These are phyloP conservation scores for Ophraella communa DNA, from an alignment of 2,888 invertebrate genomes.

Conservation along the genomic window DNA sequence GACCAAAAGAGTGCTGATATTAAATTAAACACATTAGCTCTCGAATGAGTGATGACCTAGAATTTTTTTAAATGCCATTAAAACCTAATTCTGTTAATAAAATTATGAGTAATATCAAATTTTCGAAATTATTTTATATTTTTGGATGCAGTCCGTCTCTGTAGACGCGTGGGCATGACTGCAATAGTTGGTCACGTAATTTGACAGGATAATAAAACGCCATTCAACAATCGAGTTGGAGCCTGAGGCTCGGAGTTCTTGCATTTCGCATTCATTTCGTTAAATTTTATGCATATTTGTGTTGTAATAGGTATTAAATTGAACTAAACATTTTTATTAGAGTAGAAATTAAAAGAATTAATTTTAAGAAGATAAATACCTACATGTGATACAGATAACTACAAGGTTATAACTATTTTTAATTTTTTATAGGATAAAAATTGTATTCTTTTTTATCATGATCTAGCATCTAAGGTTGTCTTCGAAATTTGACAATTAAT, in stretches of 20 bases:
- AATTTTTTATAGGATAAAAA: no score
- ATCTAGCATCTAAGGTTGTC: no score
- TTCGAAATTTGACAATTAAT: no score
- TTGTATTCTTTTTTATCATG: no score
- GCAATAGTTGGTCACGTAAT: slow-evolving; percentile 47
- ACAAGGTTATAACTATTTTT: no score
- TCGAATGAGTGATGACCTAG: no score
- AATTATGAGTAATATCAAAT: background rate
- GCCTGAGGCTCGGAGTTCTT: slow-evolving; percentile 48
- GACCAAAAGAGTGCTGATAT: no score
- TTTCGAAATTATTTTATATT: background rate
- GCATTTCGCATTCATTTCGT: slow-evolving; percentile 17
- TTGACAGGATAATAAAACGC: slow-evolving; percentile 57
- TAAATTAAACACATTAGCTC: no score
- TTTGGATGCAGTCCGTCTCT: slow-evolving; percentile 3
- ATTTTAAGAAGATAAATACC: background rate
- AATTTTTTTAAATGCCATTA: no score
- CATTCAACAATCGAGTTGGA: slow-evolving; percentile 52
- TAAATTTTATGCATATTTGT: slow-evolving; percentile 4
- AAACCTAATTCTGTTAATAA: no score
- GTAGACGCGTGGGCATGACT: slow-evolving; percentile 27
- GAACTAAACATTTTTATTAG: background rate
- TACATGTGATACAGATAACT: no score
- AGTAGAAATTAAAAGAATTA: background rate
- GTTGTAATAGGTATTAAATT: background rate